Base-by-base conservation (phyloP, 2,797 vertebrate genomes). In the Microctenopoma stevenorrisi region DNA sequence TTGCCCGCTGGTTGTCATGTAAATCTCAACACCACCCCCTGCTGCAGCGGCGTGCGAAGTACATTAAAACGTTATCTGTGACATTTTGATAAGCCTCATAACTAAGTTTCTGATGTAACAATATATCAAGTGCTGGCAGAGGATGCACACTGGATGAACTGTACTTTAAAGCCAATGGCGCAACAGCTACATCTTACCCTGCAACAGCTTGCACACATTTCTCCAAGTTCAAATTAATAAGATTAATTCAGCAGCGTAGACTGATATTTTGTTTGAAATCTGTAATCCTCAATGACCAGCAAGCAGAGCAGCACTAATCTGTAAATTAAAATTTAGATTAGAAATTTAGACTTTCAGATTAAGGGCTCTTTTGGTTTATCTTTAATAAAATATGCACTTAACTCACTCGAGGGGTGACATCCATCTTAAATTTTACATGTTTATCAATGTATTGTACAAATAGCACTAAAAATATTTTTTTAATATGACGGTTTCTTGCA, bases 21-120 rank as follows among this genome's bases (percentile, higher is more conserved):
- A 3, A 4, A 43, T 28, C 60, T 70, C 68, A 44, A 33, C 26
- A 55, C 22, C 37, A 88, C 78, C 86, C 44, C 15, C 89, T 83
- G 14, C 38, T 40, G 88, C 2, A 25, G 1, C 7, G 60, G 71
- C 53, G 49, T 3, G 14, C 15, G 2, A 47, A 14, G 18, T 10
- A 47, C n/a, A 18, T 7, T n/a, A 7, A 46, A 8, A 47, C n/a
- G 15, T 54, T 18, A 69, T 71, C 57, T 49, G 3, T 14, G 22
- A 16, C 8, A n/a, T 4, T 2, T 30, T 30, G 18, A 7, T 56
- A 10, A 6, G 18, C 18, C 16, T 28, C 42, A 12, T 10, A 28
- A 52, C 15, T 6, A 10, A 37, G 13, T 58, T 48, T 62, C 42
- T 70, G 53, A 60, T 64, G 60, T 60, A 66, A 59, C 15, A 56